Evolutionary conservation across 2,797 vertebrate species (phyloP), one percentile per base, ranked within the genome.

Genomic region (Hoplostethus mediterraneus): DNA sequence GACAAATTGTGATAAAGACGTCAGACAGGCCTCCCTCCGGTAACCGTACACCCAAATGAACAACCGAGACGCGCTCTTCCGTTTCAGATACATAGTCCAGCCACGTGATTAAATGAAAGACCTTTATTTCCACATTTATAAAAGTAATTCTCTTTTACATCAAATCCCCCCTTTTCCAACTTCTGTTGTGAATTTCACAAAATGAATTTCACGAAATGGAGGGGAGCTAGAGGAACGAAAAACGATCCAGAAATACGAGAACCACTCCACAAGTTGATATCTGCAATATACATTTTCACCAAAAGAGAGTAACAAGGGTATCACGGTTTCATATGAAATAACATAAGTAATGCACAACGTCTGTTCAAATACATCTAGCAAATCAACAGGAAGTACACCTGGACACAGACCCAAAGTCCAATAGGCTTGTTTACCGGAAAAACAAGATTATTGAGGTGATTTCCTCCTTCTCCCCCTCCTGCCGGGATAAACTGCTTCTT

Each of bases 71-170:
- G 6, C 12, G 17, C 17, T 3, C 51, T 45, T 66, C 47, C 2
- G 33, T 63, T 30, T 17, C 57, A 77, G 63, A 81, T 79, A 82
- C 25, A 60, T 30, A 28, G 62, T 30, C 71, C 61, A 82, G 73
- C 73, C 90, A 89, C 75, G 63, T 73, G 45, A 61, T 87, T 90
- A 95, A 94, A 93, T 89, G 92, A 94, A 97, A 96, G 96, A 96
- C 95, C 95, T 97, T 97, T 97, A 97, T 97, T 98, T 97, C 83
- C 91, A 98, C 96, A 96, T 96, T 97, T 95, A 96, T 96, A 97
- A 97, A 95, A 94, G 90, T 95, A 95, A 91, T 94, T 90, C 85
- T 94, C 92, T 94, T 94, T 90, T 90, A 93, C 92, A 91, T 91
- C 91, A 92, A 93, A 83, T 90, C 80, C 87, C 84, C 72, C 67